Percentiles rank a stretch among this genome's conserved stretches.
These are phyloP conservation scores for Psammodynastes pulverulentus DNA, from an alignment of 2,113 vertebrate species.

Conservation along the genomic window DNA sequence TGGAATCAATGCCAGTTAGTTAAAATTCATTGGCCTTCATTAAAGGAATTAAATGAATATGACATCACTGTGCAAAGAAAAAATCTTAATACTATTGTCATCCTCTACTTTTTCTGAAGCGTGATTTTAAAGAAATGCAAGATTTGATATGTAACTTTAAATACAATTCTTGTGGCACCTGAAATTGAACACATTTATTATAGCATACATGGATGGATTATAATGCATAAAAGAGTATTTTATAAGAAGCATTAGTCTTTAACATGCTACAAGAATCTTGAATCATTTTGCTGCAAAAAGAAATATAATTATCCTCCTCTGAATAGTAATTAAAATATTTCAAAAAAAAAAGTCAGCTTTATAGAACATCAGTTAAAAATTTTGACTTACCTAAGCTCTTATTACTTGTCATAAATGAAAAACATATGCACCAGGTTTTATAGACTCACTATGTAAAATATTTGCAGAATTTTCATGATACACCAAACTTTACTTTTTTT, in stretches of 20 bases:
- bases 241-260: background rate
- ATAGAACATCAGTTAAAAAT: background rate
- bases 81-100: background rate
- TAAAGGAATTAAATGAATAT: background rate
- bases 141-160: background rate
- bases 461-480: background rate
- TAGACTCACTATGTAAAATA: background rate
- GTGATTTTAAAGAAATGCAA: background rate
- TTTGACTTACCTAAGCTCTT: background rate
- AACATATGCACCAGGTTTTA: background rate
- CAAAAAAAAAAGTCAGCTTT: background rate
- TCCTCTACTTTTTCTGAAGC: background rate
- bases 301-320: background rate
- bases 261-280: background rate
- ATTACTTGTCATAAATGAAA: background rate
- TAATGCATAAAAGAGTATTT: background rate
- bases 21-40: background rate
- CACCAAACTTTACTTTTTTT: slow-evolving; percentile 27
- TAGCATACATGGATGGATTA: background rate
- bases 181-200: background rate
- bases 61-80: background rate
- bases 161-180: background rate
- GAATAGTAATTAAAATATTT: background rate
- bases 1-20: background rate
- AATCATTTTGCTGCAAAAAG: background rate